Percentiles rank a stretch among this genome's conserved stretches.
Evolutionary conservation across 2,797 vertebrate genomes (phyloP).

Genomic region (Falco columbarius): DNA sequence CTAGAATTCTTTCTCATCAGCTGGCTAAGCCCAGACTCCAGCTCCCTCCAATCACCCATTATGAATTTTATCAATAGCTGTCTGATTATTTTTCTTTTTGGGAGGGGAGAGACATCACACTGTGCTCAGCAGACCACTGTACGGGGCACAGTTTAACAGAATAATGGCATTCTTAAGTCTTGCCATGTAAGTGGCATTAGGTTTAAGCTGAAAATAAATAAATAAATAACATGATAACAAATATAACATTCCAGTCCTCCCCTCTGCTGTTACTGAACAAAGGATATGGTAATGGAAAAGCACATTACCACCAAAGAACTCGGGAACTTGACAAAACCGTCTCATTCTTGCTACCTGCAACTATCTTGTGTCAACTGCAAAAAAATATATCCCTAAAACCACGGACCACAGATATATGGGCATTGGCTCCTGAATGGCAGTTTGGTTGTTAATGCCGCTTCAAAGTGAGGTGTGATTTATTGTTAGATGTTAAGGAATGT

Average conservation of each 20-base stretch:
- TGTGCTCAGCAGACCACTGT: neutral
- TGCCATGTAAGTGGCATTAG: neutral
- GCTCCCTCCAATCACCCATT: neutral
- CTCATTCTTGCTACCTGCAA: neutral
- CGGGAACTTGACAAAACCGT: neutral
- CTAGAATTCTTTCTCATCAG: neutral
- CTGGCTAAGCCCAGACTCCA: neutral
- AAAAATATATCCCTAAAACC: neutral
- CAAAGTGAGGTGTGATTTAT: neutral
- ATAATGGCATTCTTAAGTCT: neutral
- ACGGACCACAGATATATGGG: neutral
- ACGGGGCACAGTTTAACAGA: neutral
- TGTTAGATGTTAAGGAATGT: neutral
- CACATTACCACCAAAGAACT: neutral
- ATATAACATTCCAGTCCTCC: neutral
- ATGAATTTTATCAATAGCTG: neutral
- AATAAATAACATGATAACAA: neutral
- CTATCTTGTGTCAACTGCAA: neutral
- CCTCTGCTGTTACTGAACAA: neutral
- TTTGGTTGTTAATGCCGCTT: neutral
- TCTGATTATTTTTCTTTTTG: neutral
- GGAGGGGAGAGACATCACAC: neutral
- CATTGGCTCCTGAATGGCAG: neutral
- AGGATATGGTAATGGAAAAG: neutral
- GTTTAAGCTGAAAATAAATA: conserved; percentile 16